A percentile compares a stretch with the other conserved stretches of the same genome.
Conservation (phyloP, 2,888 invertebrate genomes). For the Platycnemis pennipes region DNA sequence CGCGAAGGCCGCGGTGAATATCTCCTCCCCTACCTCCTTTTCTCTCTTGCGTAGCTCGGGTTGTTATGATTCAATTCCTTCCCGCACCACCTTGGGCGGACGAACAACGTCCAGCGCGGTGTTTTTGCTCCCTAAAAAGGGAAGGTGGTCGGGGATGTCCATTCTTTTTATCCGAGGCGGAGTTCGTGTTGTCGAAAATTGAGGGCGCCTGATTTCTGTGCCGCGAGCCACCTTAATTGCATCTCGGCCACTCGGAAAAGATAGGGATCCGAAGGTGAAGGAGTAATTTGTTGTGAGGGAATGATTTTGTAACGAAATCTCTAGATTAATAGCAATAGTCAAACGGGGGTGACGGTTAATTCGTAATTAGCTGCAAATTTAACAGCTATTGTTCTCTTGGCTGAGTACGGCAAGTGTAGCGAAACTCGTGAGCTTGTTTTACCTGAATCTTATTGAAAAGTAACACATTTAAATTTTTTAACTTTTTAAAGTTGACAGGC, state of each 20-base stretch:
- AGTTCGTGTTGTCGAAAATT: background rate
- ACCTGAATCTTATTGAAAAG: too few species aligned
- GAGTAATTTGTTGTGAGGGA: background rate
- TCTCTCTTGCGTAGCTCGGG: background rate
- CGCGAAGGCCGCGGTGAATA: background rate
- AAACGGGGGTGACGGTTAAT: background rate
- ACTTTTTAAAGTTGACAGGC: too few species aligned
- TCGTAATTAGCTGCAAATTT: background rate
- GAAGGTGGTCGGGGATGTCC: background rate
- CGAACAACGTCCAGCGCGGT: background rate
- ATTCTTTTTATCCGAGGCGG: background rate
- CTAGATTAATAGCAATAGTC: background rate
- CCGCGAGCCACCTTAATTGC: background rate
- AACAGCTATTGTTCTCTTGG: background rate
- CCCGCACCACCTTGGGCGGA: too few species aligned
- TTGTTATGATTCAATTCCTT: background rate
- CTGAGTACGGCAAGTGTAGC: too few species aligned
- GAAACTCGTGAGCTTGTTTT: too few species aligned
- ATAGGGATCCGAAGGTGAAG: constrained; percentile 10
- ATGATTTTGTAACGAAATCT: background rate
- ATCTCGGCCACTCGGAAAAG: background rate
- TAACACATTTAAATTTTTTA: too few species aligned
- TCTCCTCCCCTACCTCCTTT: background rate
- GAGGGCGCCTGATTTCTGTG: background rate
- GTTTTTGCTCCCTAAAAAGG: background rate